Conservation (phyloP, 1,140 invertebrate genomes). For the Rhyzopertha dominica region DNA sequence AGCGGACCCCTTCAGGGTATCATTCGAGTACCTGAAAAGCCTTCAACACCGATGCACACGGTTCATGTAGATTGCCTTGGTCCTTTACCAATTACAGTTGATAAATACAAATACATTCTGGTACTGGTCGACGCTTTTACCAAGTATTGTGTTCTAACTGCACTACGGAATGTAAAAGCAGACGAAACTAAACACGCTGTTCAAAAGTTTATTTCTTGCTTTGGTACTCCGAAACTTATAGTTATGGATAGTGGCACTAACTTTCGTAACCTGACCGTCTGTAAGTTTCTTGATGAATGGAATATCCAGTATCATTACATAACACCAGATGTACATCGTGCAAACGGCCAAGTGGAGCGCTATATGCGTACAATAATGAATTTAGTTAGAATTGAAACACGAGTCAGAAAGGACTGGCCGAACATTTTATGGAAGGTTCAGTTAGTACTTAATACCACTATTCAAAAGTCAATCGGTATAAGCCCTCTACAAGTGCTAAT, state of each 20-base stretch:
- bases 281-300: constrained; percentile 4
- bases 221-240: constrained; percentile 23
- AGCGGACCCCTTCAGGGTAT: constrained; percentile 15
- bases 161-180: constrained; percentile 1
- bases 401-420: constrained; percentile 6
- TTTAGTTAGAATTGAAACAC: constrained; percentile 22
- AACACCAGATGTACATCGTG: constrained; percentile 26
- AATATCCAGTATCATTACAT: constrained; percentile 12
- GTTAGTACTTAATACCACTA: constrained; percentile 16
- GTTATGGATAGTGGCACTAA: constrained; percentile 20
- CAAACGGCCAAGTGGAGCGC: constrained; percentile 37
- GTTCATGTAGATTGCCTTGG: constrained; percentile 33
- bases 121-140: constrained; percentile 12
- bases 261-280: constrained; percentile 2
- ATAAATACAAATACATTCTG: no score
- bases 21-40: constrained; percentile 18
- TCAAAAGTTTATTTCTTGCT: no score
- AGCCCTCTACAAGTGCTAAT: constrained; percentile 10
- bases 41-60: constrained; percentile 26
- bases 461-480: constrained; percentile 17
- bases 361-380: constrained; percentile 32
- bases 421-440: constrained; percentile 17
- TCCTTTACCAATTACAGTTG: constrained; percentile 23
- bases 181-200: neutral
- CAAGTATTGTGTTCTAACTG: constrained; percentile 9